Base-by-base conservation (phyloP, 2,888 invertebrate genomes). In the Drosophila villosipedis region DNA sequence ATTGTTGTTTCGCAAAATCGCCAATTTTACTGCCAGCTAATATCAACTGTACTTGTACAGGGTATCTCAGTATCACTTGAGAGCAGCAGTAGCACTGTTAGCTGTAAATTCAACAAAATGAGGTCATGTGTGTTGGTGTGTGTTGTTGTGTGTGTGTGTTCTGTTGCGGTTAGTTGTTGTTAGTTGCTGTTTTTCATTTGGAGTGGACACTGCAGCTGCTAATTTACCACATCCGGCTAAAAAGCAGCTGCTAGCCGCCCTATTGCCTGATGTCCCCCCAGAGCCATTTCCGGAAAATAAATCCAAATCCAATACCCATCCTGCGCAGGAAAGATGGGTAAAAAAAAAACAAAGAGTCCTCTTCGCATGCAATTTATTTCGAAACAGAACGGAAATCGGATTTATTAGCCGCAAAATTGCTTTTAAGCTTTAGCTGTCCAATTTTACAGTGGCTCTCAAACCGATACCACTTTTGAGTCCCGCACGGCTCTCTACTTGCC, bases 331-430 rank as follows among this genome's bases (percentile, higher is more conserved):
- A 53, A 33, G n/a, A 10, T 19, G 3, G 22, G 10, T 22, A 14
- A 14, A 52, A 22, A 65, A 53, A 52, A 47, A 62, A 16, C 28
- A 28, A 16, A 16, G 9, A 47, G 47, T 28, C 16, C 43, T 53
- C 52, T 54, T 72, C 60, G 70, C 72, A 64, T 74, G 78, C 89
- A 89, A 92, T 92, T 91, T 91, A 92, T 92, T 87, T 89, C 80
- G 89, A 90, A 90, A 83, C 87, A 76, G 80, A 87, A 86, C 84
- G 91, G 88, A 91, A 92, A 91, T 92, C 91, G 91, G 91, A 92
- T 92, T 92, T 92, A 92, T 92, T 92, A 91, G 91, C 92, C 91
- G 83, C 91, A 92, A 92, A 92, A 92, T 92, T 92, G 92, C 88
- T 89, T 91, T 91, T 89, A 90, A 88, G 91, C 87, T 72, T 85